These are phyloP conservation scores for Mustelus asterias DNA, from an alignment of 2,113 vertebrate genomes.

Conservation along the genomic window DNA sequence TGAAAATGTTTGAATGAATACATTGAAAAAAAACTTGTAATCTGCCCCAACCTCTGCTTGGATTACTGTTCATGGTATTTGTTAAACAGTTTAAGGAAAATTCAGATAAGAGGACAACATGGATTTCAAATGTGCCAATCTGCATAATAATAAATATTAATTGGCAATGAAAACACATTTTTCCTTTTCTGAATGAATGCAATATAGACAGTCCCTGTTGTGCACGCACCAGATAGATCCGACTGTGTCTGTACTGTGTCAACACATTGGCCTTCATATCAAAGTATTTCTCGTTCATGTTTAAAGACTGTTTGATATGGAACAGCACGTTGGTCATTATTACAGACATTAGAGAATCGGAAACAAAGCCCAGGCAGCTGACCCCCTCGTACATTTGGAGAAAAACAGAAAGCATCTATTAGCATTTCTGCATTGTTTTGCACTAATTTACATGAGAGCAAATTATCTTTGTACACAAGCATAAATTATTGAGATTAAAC, in stretches of 20 bases:
- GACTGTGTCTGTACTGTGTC: not conserved
- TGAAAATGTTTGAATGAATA: not conserved
- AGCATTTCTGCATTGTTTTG: constrained; percentile 6
- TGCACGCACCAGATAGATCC: not conserved
- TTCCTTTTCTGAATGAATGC: not conserved
- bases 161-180: not conserved
- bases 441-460: not conserved
- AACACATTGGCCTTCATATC: not conserved
- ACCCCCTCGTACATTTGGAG: not conserved
- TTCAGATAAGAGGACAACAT: not conserved
- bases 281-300: not conserved
- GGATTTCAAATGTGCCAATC: not conserved
- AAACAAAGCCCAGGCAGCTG: not conserved
- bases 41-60: not conserved
- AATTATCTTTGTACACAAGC: not conserved
- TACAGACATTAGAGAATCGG: not conserved
- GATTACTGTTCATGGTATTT: not conserved
- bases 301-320: not conserved
- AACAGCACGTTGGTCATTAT: not conserved
- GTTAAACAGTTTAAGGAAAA: not conserved
- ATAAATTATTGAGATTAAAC: not conserved
- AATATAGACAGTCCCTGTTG: not conserved
- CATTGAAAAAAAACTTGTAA: not conserved
- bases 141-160: constrained; percentile 21
- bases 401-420: not conserved